Conservation (phyloP, 2,888 invertebrate species). For the Sipha maydis region DNA sequence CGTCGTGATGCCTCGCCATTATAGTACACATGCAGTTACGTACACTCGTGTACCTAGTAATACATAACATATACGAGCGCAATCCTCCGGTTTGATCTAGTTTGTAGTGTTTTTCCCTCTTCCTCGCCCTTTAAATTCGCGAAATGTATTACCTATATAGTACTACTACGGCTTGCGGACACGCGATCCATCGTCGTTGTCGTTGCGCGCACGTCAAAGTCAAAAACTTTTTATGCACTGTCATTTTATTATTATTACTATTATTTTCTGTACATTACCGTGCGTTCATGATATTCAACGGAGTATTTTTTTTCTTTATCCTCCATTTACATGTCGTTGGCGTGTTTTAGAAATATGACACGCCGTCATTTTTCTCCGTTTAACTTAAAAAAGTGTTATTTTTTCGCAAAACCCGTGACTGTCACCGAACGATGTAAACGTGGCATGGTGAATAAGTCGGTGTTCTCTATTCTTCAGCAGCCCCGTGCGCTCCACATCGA, state of each 20-base stretch:
- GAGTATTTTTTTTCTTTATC: neutral
- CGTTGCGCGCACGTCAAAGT: conserved; percentile 6
- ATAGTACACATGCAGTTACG: neutral
- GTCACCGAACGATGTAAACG: conserved; percentile 37
- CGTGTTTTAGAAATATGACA: conserved; percentile 13
- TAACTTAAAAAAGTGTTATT: neutral
- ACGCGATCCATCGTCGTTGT: conserved; percentile 22
- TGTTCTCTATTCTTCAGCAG: too few species aligned
- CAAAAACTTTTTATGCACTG: conserved; percentile 40
- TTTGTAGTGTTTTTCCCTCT: conserved; percentile 1
- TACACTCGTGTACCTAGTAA: neutral
- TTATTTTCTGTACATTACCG: neutral
- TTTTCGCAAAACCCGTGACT: conserved; percentile 40
- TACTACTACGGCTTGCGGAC: conserved; percentile 26
- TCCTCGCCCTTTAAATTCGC: neutral
- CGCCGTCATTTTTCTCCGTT: neutral
- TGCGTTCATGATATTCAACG: neutral
- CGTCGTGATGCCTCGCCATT: neutral
- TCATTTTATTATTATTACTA: conserved; percentile 21
- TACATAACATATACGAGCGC: neutral
- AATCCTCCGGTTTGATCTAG: neutral
- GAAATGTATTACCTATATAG: neutral
- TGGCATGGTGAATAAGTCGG: neutral
- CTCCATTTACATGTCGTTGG: conserved; percentile 22
- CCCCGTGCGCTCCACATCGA: too few species aligned